Conservation (phyloP, 2,888 invertebrate species). For the Chymomyza procnemis region DNA sequence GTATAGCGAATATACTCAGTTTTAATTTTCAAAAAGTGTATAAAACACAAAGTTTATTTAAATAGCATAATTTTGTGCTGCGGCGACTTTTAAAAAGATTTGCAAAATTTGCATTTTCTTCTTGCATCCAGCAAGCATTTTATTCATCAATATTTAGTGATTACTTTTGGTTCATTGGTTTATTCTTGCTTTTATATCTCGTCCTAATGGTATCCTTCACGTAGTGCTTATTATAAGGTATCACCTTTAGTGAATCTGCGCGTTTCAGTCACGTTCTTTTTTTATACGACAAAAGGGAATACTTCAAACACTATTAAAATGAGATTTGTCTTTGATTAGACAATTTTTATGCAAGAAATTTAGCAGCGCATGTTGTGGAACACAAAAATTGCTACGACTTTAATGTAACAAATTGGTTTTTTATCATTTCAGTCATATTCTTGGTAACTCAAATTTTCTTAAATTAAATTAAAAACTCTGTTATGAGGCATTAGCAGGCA, state of each 20-base stretch:
- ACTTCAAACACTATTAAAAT: constrained; percentile 61
- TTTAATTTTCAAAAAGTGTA: background rate
- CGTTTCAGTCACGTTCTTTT: constrained; percentile 25
- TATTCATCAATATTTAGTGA: background rate
- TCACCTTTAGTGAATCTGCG: constrained; percentile 19
- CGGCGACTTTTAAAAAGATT: constrained; percentile 11
- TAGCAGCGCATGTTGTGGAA: background rate
- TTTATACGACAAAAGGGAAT: background rate
- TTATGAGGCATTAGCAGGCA: constrained; percentile 43
- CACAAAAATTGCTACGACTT: constrained; percentile 30
- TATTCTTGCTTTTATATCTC: background rate
- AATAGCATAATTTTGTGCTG: constrained; percentile 57
- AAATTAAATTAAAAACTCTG: constrained; percentile 66
- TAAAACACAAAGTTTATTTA: constrained; percentile 32
- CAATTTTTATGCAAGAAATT: constrained; percentile 57
- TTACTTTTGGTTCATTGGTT: background rate
- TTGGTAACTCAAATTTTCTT: background rate
- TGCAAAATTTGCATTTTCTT: background rate
- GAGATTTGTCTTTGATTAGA: constrained; percentile 59
- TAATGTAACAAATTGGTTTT: constrained; percentile 56
- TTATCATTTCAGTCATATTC: background rate
- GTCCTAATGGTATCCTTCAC: background rate
- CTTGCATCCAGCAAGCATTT: background rate
- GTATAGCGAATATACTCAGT: background rate
- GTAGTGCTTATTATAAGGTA: constrained; percentile 22